These are phyloP conservation scores for Thrips palmi DNA, from an alignment of 1,140 invertebrate species.

Conservation along the genomic window DNA sequence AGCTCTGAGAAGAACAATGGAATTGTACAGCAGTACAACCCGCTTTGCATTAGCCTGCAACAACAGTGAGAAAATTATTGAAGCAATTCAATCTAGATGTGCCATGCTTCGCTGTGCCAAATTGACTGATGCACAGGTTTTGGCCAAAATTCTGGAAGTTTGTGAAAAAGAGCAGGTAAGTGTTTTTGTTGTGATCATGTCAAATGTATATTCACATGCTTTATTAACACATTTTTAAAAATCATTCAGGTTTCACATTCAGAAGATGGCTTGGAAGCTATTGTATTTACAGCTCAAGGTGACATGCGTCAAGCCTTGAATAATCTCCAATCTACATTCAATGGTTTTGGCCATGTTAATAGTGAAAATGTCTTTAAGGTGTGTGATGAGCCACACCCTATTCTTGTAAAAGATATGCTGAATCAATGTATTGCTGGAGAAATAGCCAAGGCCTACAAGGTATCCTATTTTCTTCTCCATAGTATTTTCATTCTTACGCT, in stretches of 20 bases:
- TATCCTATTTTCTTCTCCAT: constrained; percentile 18
- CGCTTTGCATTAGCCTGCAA: constrained; percentile 97
- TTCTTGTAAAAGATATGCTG: constrained; percentile 84
- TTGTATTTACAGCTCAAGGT: constrained; percentile 96
- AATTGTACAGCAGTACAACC: constrained; percentile 93
- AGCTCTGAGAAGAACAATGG: constrained; percentile 93
- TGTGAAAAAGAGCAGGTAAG: constrained; percentile 54
- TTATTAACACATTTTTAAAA: constrained; percentile 8
- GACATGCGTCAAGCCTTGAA: constrained; percentile 96
- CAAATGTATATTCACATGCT: not conserved
- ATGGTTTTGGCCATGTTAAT: constrained; percentile 85
- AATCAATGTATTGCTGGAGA: constrained; percentile 63
- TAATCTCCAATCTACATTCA: constrained; percentile 92
- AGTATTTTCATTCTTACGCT: constrained; percentile 11
- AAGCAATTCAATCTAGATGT: constrained; percentile 97
- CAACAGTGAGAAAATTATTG: constrained; percentile 97
- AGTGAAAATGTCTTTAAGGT: constrained; percentile 98
- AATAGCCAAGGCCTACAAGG: constrained; percentile 74
- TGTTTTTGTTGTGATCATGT: constrained; percentile 7
- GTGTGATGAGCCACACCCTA: constrained; percentile 97
- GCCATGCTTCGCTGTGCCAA: constrained; percentile 90
- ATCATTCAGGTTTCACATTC: constrained; percentile 49
- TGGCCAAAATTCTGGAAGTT: constrained; percentile 59
- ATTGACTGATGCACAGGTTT: constrained; percentile 73
- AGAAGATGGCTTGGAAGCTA: constrained; percentile 88